Evolutionary conservation across 2,797 vertebrate species (phyloP).

Genomic region (Melanotaenia nigrans): DNA sequence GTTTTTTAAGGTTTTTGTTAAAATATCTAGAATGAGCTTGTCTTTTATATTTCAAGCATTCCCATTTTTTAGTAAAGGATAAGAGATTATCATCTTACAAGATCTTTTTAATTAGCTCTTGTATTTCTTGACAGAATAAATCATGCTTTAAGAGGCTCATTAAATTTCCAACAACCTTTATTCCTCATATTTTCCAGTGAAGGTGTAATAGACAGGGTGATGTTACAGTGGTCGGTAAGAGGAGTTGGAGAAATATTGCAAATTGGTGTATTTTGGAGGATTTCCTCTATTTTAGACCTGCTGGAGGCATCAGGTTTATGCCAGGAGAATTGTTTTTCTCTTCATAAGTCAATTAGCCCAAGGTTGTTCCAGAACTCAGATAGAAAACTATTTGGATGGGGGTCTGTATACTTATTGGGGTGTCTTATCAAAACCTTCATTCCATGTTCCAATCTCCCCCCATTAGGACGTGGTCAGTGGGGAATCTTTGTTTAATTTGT

Average conservation of each 20-base stretch:
- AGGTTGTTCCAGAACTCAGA: background rate
- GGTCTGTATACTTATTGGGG: background rate
- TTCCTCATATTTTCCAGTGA: no score
- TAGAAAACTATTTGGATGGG: background rate
- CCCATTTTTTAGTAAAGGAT: no score
- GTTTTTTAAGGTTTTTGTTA: no score
- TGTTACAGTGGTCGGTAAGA: background rate
- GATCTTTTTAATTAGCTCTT: no score
- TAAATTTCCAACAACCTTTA: no score
- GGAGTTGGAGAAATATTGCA: background rate
- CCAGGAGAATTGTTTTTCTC: background rate
- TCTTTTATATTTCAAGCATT: no score
- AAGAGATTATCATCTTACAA: no score
- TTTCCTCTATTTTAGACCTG: background rate
- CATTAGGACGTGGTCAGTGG: background rate
- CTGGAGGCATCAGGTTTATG: background rate
- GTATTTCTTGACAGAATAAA: no score
- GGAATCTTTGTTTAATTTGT: background rate
- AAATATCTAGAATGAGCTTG: no score
- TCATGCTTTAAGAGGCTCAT: no score
- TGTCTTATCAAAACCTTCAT: background rate
- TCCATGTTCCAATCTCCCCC: slow-evolving; percentile 1
- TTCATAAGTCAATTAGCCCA: background rate
- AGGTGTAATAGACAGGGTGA: background rate
- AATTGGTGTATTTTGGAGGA: background rate